Conservation (phyloP, 2,797 vertebrate species). For the Australoheros facetus region DNA sequence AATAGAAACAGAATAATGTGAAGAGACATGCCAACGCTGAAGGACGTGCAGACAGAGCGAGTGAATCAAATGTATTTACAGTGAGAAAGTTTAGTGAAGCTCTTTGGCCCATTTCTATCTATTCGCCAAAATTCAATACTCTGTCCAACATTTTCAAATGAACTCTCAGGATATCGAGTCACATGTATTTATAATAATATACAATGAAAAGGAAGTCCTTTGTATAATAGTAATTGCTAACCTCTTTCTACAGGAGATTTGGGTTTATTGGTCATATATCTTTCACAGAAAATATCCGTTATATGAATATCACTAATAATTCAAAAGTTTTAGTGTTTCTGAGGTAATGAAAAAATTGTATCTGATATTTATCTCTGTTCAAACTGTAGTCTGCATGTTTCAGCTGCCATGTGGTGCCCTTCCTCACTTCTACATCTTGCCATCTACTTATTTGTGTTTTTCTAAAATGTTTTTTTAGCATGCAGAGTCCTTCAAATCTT, state of each 20-base stretch:
- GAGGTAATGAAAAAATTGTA: rapidly evolving
- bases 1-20: not conserved
- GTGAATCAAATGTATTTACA: not conserved
- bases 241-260: no score
- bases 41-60: not conserved
- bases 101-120: not conserved
- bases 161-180: not conserved
- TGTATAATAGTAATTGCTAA: no score
- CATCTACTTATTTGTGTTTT: not conserved
- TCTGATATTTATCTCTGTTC: not conserved
- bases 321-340: not conserved
- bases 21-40: not conserved
- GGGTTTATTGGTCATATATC: not conserved
- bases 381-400: not conserved
- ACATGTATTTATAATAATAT: not conserved
- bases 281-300: not conserved
- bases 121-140: not conserved
- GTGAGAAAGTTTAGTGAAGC: not conserved
- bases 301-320: not conserved
- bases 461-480: not conserved
- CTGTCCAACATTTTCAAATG: not conserved
- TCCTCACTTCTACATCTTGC: not conserved
- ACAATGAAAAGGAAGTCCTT: not conserved
- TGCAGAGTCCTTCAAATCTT: not conserved
- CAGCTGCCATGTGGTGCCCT: not conserved